Evolutionary conservation across 2,113 vertebrate species (phyloP), one percentile per base, ranked within the genome.

Genomic region (Panthera tigris): DNA sequence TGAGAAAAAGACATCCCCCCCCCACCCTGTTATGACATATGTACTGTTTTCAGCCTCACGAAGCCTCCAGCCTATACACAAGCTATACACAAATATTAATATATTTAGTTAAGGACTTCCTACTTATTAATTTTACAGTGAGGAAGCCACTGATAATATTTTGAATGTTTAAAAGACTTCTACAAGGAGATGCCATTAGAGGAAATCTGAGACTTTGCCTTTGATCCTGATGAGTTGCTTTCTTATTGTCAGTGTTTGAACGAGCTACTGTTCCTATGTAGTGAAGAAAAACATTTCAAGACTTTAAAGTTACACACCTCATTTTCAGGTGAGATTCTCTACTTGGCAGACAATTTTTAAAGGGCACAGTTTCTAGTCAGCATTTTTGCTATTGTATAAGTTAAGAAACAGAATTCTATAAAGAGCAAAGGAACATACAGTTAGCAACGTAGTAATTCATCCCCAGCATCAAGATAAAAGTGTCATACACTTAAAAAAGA

Each of bases 361-460:
- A 93, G 84, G 71, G 4, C 18, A 83, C 11, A 69, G 10, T 68
- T 92, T 94, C 19, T 50, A 61, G 31, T 69, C 8, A 39, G 27
- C 71, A 65, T 87, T 93, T 95, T 81, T 27, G 52, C 23, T 92
- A 18, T 39, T 63, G n/a, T 69, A 52, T 39, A 95, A 95, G 69
- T 86, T 63, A 89, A 50, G 55, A 93, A 76, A 33, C 52, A 76
- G 81, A 90, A 69, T 69, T 52, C 18, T 69, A 78, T 63, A 87
- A 68, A 33, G 12, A 41, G 12, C 39, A 86, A 83, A 91, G 5
- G 50, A 85, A 78, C 23, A 65, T n/a, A 69, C 10, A 68, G n/a
- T 69, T 89, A 33, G 12, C n/a, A 65, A 78, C 19, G 55, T 9
- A 52, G 14, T n/a, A 69, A 36, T 48, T 84, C 10, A 89, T 48